Evolutionary conservation across 1,140 invertebrate genomes (phyloP), one percentile per base, ranked within the genome.

Genomic region (Lanistes nyassanus): DNA sequence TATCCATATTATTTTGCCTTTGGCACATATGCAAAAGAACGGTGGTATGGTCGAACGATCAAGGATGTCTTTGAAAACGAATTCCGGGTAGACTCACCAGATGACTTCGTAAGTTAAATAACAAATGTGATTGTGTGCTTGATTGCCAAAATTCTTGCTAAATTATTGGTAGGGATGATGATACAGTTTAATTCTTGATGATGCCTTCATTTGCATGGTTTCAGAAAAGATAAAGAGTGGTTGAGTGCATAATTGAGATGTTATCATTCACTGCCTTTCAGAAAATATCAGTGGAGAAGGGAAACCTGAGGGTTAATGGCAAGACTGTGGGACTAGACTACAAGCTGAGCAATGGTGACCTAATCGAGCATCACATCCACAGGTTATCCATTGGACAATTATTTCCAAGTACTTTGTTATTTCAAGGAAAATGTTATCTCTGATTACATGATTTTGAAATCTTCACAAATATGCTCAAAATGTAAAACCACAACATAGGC

Each of bases 1-100:
- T 97, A 98, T 88, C 98, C 98, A 0, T 99, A 99, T 91, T 97
- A 97, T 89, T 99, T 97, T 90, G 97, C 95, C 21, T 99, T 98
- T 90, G 96, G 95, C 64, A 97, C 97, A 16, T 97, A 97, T 90
- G 97, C 96, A 21, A 99, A 99, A 91, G 96, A 96, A 1, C 92
- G 98, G 79, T 99, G 98, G 98, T 94, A 98, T 6, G 97, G 97
- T 26, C 94, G 97, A 86, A 94, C 95, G 85, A 94, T 99, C 64
- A 91, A 97, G 62, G 97, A 99, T 83, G 96, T 99, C 26, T 98
- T 98, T 89, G 93, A 93, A 1, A 91, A 94, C 73, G 98, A 99
- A 90, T 99, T 99, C 87, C 76, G 85, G n/a, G 79, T 80, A 39
- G 73, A 80, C 36, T 80, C 95, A 0, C 94, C 94, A 0, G 95